Conservation (phyloP, 2,888 invertebrate genomes). For the Schrankia costaestrigalis region DNA sequence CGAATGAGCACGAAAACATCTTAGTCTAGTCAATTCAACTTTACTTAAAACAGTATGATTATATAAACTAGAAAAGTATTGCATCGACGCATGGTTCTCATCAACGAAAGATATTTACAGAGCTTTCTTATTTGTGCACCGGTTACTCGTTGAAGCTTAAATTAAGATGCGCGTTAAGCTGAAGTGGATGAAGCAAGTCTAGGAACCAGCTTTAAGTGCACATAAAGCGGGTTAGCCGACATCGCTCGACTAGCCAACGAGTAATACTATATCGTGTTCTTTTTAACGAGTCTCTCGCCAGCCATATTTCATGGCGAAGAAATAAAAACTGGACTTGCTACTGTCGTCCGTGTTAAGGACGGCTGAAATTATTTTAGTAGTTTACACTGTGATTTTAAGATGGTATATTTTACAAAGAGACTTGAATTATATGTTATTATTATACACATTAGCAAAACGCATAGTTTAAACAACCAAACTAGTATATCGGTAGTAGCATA, state of each 20-base stretch:
- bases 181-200: slow-evolving; percentile 65
- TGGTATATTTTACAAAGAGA: too few relatives aligned
- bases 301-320: slow-evolving; percentile 58
- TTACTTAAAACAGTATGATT: too few relatives aligned
- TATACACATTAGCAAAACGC: too few relatives aligned
- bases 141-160: slow-evolving; percentile 53
- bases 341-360: slow-evolving; percentile 32
- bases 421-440: too few relatives aligned
- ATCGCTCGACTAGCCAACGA: slow-evolving; percentile 52
- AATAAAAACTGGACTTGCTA: slow-evolving; percentile 58
- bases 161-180: slow-evolving; percentile 71
- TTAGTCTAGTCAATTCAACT: too few relatives aligned
- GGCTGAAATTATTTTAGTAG: slow-evolving; percentile 35
- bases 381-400: slow-evolving; percentile 18
- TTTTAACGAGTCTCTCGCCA: slow-evolving; percentile 66
- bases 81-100: too few relatives aligned
- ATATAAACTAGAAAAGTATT: too few relatives aligned
- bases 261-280: slow-evolving; percentile 68
- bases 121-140: slow-evolving; percentile 48
- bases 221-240: slow-evolving; percentile 68
- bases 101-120: slow-evolving; percentile 19
- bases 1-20: too few relatives aligned
- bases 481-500: too few relatives aligned
- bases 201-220: slow-evolving; percentile 68
- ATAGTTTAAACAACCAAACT: too few relatives aligned